Base-by-base conservation (phyloP, 23 tunicate species). In the Aplidium turbinatum region DNA sequence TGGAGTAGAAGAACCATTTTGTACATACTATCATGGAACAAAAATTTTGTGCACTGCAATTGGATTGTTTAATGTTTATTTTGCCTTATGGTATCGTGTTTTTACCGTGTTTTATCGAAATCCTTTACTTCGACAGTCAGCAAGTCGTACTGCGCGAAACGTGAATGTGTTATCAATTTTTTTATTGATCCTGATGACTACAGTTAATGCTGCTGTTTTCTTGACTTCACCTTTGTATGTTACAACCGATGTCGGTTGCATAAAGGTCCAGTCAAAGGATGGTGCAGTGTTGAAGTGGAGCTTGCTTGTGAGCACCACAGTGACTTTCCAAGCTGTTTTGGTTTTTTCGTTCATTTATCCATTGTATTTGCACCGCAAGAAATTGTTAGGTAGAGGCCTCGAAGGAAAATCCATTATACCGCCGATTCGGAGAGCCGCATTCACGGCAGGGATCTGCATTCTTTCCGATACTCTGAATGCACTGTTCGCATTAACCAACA, bases 21-120 rank as follows among this genome's bases (percentile, higher is more conserved):
- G 75, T 47, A 24, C 34, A 9, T 20, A 19, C 57, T 69, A 69
- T 26, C 75, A 69, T 24, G 21, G 31, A 4, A 39, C 33, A 11
- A 69, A 69, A 28, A 69, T 69, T 1, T 6, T 69, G 11, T 69
- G 57, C 31, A 69, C 75, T 9, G 75, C 75, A 1, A 35, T 40
- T 46, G 75, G 75, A 21, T 38, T 69, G 31, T 69, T 69, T 69
- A 26, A 34, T 25, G 75, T 68, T 27, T 68, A 68, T 46, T 46
- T 68, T 46, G 33, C 75, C 3, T n/a, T 68, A 57, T 68, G 75
- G 75, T 46, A 21, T 40, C 56, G 75, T 2, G 75, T 68, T 1
- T 68, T 42, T 23, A 68, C 57, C 2, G 57, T 68, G 35, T 68
- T 68, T 46, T 68, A 68, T 57, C 56, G 24, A 1, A 68, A 68